Conservation (phyloP, 23 tunicate species). For the Corella eumyota region DNA sequence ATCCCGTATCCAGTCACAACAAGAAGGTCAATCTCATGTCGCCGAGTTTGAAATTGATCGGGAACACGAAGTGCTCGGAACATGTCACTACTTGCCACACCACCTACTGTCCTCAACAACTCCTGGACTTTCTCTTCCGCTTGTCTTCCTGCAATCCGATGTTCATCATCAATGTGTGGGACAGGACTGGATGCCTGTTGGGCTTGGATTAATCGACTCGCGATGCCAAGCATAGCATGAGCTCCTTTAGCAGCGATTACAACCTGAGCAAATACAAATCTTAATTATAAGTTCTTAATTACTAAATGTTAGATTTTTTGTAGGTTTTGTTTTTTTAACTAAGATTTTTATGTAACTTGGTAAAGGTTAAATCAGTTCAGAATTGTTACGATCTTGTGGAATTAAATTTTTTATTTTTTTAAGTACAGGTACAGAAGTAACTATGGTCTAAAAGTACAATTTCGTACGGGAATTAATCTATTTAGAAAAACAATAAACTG, state of each 20-base stretch:
- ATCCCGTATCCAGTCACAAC: conserved; percentile 54
- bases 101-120: conserved; percentile 25
- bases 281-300: too few relatives aligned
- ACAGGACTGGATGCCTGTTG: conserved; percentile 61
- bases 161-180: conserved; percentile 39
- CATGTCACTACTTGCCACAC: conserved; percentile 22
- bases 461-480: too few relatives aligned
- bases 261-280: not conserved
- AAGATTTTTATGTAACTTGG: too few relatives aligned
- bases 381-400: too few relatives aligned
- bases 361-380: too few relatives aligned
- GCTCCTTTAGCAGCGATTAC: conserved; percentile 1
- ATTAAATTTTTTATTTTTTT: too few relatives aligned
- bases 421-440: too few relatives aligned
- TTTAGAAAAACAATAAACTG: too few relatives aligned
- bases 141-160: conserved; percentile 67
- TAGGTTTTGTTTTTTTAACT: too few relatives aligned
- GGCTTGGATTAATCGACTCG: conserved; percentile 70
- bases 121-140: conserved; percentile 67
- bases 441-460: too few relatives aligned
- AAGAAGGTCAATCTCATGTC: conserved; percentile 78
- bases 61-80: conserved; percentile 67
- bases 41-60: conserved; percentile 74
- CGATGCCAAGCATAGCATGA: conserved; percentile 44
- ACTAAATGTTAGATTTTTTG: too few relatives aligned